Evolutionary conservation across 2,888 invertebrate species (phyloP), one percentile per base, ranked within the genome.

Genomic region (Rhingia campestris): DNA sequence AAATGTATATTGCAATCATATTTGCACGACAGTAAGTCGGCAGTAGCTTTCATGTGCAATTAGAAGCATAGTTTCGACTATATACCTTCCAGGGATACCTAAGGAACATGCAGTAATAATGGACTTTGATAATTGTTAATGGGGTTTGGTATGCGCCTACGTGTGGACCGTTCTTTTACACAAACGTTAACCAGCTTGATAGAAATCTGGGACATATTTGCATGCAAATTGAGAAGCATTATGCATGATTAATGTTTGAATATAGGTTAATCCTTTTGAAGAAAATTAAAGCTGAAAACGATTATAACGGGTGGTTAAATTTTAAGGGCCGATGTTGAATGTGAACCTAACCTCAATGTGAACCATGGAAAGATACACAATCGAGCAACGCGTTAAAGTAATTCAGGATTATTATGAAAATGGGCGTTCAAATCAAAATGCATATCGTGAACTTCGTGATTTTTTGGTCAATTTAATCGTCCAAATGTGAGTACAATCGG

Each of bases 11-110:
- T 67, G 53, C 53, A 51, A 63, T 81, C 58, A 70, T 66, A 58
- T 74, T 70, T 41, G 75, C 75, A 70, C 70, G 81, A 64, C 59
- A 66, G 59, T 47, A 43, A 56, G 45, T 70, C 69, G 45, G 45
- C 43, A 43, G 54, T 59, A 63, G 35, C 32, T 22, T 61, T 35
- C 56, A 6, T 22, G 32, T 22, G 37, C 14, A 56, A 53, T 53
- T 53, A 53, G 10, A 53, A 45, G 41, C 39, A 10, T 39, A 9
- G 6, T 30, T 49, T 51, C 33, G 53, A 12, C 37, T 9, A 30
- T 9, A 39, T 7, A 7, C 33, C 22, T 22, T 7, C 33, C 3
- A 12, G n/a, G 14, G 37, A 41, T 12, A 22, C 7, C n/a, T 37
- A 12, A 10, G 32, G 43, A 14, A 14, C 3, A 37, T 33, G 6